These are phyloP conservation scores for Variabilichromis moorii DNA, from an alignment of 2,113 vertebrate genomes.

Conservation along the genomic window DNA sequence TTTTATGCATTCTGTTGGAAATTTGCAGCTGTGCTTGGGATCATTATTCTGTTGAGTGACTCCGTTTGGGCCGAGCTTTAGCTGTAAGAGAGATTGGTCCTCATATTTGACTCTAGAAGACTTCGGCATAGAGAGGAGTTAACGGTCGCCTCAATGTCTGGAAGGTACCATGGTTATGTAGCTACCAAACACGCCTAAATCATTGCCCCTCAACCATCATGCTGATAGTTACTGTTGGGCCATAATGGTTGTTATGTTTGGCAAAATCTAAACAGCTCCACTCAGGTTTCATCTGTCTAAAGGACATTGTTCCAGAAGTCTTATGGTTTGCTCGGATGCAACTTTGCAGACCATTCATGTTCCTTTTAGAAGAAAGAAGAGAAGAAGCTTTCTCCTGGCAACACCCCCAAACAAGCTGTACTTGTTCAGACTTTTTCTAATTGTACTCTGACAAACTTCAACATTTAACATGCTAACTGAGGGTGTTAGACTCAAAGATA, in stretches of 20 bases:
- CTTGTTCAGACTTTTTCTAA: neutral
- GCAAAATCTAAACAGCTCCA: neutral
- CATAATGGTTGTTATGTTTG: neutral
- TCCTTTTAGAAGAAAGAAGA: neutral
- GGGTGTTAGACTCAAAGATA: neutral
- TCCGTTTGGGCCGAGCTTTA: neutral
- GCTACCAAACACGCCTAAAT: neutral
- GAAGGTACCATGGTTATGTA: neutral
- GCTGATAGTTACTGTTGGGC: neutral
- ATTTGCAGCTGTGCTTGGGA: neutral
- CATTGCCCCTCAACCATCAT: neutral
- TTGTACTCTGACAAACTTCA: neutral
- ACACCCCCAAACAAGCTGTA: neutral
- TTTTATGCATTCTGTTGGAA: neutral
- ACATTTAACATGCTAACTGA: neutral
- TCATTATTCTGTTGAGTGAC: neutral
- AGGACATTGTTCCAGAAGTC: neutral
- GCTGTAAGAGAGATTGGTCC: neutral
- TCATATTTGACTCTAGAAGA: neutral
- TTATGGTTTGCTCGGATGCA: neutral
- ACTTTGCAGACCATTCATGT: neutral
- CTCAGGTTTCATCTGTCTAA: neutral
- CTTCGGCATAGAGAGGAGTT: neutral
- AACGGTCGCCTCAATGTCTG: neutral
- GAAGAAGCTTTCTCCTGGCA: neutral